Base-by-base conservation (phyloP, 2,113 vertebrate genomes). In the Cariama cristata region DNA sequence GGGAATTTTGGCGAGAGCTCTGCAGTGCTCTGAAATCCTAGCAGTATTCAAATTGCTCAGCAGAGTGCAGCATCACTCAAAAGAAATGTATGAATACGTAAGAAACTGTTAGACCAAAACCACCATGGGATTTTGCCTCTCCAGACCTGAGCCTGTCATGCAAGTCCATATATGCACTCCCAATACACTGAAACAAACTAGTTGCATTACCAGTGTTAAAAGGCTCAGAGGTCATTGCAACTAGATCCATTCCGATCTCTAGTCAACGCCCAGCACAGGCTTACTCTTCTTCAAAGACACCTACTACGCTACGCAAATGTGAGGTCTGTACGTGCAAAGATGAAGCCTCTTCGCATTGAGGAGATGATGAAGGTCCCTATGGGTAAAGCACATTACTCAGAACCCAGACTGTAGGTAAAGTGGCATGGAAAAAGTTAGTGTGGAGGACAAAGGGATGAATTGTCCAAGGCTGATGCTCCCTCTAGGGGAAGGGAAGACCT, bases 401-500 rank as follows among this genome's bases (percentile, higher is more conserved):
- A 93, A 66, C 45, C 47, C 76, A 74, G 38, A 12, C 44, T 80
- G 55, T 12, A 38, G 32, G 35, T 28, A 21, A 58, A 81, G 64
- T 3, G 45, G 24, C 20, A 19, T 9, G 14, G 38, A 81, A 87
- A 71, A 45, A 63, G 55, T 17, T 42, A 33, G 30, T 0, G 0
- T 2, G 27, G 64, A 85, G 13, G 42, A 27, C 82, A 91, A 89
- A n/a, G 2, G 27, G 52, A 63, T 14, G 73, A 64, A 75, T 58
- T 94, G 32, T 64, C 27, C 28, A n/a, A 93, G 77, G 18, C 32
- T 42, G 15, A 79, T 79, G 88, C 96, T 97, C 96, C 96, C 93
- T 94, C 91, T 96, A 97, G 86, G 59, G 96, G 96, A 84, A 81
- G n/a, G 11, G 91, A 91, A 79, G 22, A 87, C n/a, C 24, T 52